Evolutionary conservation across 2,888 invertebrate species (phyloP).

Genomic region (Ceraclea dissimilis): DNA sequence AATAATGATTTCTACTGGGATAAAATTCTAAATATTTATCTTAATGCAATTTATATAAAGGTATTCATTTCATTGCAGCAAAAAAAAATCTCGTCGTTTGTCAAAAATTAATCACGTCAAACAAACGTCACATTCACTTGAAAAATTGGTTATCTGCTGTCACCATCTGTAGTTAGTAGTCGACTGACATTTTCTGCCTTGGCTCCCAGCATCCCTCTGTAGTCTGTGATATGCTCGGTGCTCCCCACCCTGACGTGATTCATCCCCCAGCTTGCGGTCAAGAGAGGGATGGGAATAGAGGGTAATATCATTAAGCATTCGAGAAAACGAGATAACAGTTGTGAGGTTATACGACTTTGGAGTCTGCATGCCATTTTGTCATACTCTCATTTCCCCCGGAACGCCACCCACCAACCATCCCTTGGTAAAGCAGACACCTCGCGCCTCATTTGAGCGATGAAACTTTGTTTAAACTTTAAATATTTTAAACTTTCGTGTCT

Average conservation of each 20-base stretch:
- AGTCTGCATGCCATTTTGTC: constrained; percentile 57
- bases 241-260: constrained; percentile 37
- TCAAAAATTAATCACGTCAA: not conserved
- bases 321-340: constrained; percentile 39
- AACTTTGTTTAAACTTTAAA: constrained; percentile 2
- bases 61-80: no score
- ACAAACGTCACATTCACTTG: not conserved
- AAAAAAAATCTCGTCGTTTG: not conserved
- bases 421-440: constrained; percentile 16
- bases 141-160: constrained; percentile 30
- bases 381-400: constrained; percentile 34
- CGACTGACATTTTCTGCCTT: constrained; percentile 35
- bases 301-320: constrained; percentile 10
- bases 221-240: constrained; percentile 37
- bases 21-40: no score
- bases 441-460: constrained; percentile 14
- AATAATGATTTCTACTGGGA: no score
- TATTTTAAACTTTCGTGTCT: no score
- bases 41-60: no score
- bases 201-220: constrained; percentile 39
- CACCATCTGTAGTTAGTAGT: constrained; percentile 36
- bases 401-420: constrained; percentile 14
- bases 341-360: constrained; percentile 36
- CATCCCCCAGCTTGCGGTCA: constrained; percentile 37
- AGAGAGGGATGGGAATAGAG: constrained; percentile 30